Percentiles rank a stretch among this genome's conserved stretches.
These are phyloP conservation scores for Gorsachius goisagi DNA, from an alignment of 2,113 vertebrate species.

Conservation along the genomic window DNA sequence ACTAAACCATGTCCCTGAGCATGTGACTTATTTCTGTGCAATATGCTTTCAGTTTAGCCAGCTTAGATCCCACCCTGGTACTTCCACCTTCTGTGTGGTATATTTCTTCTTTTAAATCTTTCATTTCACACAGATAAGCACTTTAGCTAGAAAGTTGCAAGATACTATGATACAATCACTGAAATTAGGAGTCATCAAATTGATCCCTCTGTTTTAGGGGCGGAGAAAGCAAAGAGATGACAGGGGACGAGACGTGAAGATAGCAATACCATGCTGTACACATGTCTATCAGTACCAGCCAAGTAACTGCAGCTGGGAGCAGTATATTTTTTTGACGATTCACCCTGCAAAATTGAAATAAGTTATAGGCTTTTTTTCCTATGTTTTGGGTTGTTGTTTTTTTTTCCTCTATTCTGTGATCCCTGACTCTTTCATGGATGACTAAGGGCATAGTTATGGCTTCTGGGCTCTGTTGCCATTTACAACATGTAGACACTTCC, in stretches of 20 bases:
- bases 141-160: not conserved
- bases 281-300: not conserved
- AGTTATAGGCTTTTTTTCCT: not conserved
- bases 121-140: not conserved
- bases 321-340: not conserved
- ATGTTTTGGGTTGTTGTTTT: not conserved
- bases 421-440: not conserved
- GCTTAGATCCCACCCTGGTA: not conserved
- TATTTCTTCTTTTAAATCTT: not conserved
- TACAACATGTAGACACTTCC: rapidly evolving
- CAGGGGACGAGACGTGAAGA: not conserved
- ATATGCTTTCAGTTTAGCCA: not conserved
- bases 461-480: not conserved
- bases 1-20: no score
- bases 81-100: not conserved
- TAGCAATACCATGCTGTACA: not conserved
- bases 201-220: not conserved
- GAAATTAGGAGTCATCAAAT: not conserved
- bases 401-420: not conserved
- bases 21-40: not conserved
- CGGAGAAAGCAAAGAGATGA: not conserved
- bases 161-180: not conserved
- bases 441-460: not conserved
- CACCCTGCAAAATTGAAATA: not conserved
- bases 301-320: not conserved